Percentiles rank a stretch among this genome's conserved stretches.
phyloP scores from a whole-genome alignment of 2,113 vertebrate species.

The Scomber scombrus region DNA sequence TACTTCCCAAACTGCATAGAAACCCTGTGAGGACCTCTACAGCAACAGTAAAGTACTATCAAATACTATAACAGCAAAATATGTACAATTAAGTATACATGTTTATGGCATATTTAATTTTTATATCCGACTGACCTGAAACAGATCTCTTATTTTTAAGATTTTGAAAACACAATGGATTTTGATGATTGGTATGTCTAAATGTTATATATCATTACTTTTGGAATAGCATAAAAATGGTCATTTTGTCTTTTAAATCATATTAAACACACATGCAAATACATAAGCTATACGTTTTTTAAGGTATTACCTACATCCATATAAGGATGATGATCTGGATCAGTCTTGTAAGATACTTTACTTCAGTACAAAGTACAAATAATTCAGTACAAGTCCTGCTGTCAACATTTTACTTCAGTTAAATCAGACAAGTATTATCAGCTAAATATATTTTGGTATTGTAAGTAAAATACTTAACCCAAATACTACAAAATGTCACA shows the following conservation, averaged over 20 bases:
- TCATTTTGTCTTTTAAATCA: no score
- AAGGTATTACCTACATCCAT: no score
- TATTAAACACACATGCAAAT: no score
- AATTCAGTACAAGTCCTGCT: neutral
- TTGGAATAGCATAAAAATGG: no score
- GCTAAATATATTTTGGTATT: neutral
- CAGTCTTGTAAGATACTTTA: no score
- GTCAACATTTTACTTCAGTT: neutral
- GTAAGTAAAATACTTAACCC: neutral
- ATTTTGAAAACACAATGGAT: conserved; percentile 7
- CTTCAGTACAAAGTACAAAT: neutral
- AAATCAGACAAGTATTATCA: neutral
- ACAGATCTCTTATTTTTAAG: neutral
- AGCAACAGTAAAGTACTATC: neutral
- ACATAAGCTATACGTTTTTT: no score
- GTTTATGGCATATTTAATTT: neutral
- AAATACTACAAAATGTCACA: neutral
- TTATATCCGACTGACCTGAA: neutral
- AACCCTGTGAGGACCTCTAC: no score
- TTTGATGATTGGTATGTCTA: conserved; percentile 2
- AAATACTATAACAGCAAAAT: neutral
- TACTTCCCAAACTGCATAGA: no score
- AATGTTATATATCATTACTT: neutral
- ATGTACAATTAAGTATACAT: neutral
- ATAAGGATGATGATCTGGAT: no score